phyloP scores from a whole-genome alignment of 2,113 vertebrate species.

The Lagopus muta region DNA sequence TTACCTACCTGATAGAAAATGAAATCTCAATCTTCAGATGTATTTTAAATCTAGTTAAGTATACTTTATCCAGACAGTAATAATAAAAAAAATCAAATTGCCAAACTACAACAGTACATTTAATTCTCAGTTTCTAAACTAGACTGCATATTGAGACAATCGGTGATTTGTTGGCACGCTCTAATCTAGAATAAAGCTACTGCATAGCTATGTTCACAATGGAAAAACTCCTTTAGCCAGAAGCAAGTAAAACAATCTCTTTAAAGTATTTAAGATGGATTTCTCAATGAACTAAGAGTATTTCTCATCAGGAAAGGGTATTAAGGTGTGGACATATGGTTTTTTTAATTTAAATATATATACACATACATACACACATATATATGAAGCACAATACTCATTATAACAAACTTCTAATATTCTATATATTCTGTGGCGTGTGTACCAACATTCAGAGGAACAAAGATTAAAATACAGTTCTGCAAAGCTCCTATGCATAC shows the following conservation, averaged over 20 bases:
- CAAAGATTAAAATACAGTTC: neutral
- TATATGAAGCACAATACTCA: neutral
- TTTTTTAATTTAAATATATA: neutral
- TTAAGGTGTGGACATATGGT: neutral
- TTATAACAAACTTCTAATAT: neutral
- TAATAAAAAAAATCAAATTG: neutral
- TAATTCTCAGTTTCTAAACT: neutral
- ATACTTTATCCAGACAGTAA: neutral
- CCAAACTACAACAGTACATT: neutral
- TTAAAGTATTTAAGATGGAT: neutral
- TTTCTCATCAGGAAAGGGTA: neutral
- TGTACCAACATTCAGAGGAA: neutral
- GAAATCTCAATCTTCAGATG: neutral
- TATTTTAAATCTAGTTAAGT: neutral
- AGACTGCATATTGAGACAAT: neutral
- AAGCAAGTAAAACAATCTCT: neutral
- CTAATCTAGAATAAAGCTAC: neutral
- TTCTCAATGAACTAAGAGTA: neutral
- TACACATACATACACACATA: too few species aligned
- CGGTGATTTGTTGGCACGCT: neutral
- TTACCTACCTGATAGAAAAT: neutral
- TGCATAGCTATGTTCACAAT: neutral
- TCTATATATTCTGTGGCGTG: neutral
- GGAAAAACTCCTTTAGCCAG: neutral
- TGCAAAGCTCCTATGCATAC: neutral